Conservation (phyloP, 2,797 vertebrate genomes). For the Gephyroberyx darwinii region DNA sequence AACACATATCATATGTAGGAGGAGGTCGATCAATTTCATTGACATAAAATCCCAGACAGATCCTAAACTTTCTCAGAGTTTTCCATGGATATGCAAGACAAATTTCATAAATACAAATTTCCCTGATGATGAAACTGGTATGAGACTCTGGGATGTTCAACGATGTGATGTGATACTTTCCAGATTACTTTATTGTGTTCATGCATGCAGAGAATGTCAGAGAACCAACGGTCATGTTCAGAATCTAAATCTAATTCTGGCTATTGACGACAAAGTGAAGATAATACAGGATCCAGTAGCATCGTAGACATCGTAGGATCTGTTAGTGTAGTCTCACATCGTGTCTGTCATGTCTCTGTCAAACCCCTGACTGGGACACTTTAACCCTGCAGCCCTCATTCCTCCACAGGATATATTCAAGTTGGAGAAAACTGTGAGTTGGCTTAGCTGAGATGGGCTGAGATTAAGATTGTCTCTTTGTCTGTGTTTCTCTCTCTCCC, state of each 20-base stretch:
- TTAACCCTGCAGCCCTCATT: constrained; percentile 50
- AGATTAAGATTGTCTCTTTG: background rate
- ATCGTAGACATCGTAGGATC: constrained; percentile 1
- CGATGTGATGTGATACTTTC: too few relatives aligned
- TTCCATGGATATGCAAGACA: background rate
- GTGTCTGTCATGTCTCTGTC: constrained; percentile 32
- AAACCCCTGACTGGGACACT: constrained; percentile 30
- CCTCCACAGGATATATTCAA: constrained; percentile 67
- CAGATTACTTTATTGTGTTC: too few relatives aligned
- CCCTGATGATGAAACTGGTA: too few relatives aligned
- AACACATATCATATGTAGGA: constrained; percentile 18
- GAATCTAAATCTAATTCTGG: background rate
- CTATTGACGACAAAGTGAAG: background rate
- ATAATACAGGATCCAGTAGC: background rate
- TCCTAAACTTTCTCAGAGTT: constrained; percentile 15
- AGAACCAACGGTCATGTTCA: background rate
- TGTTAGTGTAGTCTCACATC: constrained; percentile 21
- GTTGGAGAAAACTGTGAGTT: constrained; percentile 47
- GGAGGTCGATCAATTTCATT: constrained; percentile 34
- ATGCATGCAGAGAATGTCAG: background rate
- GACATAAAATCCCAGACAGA: background rate
- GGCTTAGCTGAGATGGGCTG: constrained; percentile 54
- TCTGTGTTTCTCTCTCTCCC: background rate
- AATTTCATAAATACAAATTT: too few relatives aligned
- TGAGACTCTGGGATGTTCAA: too few relatives aligned